These are phyloP conservation scores for Morinoia aosen DNA, from an alignment of 2,888 invertebrate genomes.

Conservation along the genomic window DNA sequence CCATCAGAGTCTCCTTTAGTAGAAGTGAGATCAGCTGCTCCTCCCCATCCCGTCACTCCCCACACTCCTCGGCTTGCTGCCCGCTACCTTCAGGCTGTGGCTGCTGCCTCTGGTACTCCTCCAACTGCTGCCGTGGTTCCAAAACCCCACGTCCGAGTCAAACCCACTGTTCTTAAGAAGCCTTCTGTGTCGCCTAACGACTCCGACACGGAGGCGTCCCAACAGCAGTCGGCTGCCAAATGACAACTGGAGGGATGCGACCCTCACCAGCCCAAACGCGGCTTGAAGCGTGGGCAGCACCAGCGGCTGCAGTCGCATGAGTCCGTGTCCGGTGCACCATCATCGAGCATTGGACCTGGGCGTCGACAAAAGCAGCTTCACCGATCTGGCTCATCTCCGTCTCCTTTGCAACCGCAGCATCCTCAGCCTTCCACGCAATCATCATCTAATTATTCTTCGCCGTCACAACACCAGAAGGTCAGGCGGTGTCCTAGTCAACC, in stretches of 20 bases:
- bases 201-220: conserved; percentile 59
- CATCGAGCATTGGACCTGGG: neutral
- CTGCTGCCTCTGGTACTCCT: conserved; percentile 58
- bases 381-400: conserved; percentile 13
- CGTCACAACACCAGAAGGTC: neutral
- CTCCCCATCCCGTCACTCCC: conserved; percentile 71
- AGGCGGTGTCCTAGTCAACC: conserved; percentile 32
- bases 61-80: conserved; percentile 78
- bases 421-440: neutral
- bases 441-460: neutral
- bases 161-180: conserved; percentile 85
- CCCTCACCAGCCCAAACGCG: conserved; percentile 21
- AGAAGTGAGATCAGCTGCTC: conserved; percentile 60
- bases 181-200: conserved; percentile 74
- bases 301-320: neutral
- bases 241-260: conserved; percentile 6
- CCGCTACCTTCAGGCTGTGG: conserved; percentile 76
- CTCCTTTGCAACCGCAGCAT: neutral
- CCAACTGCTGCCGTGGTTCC: conserved; percentile 20
- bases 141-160: conserved; percentile 84
- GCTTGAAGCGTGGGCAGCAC: neutral
- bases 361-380: conserved; percentile 13
- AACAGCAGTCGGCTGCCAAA: neutral
- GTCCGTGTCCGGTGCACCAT: neutral
- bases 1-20: conserved; percentile 60